Base-by-base conservation (phyloP, 2,113 vertebrate species). In the Bagarius yarrelli region DNA sequence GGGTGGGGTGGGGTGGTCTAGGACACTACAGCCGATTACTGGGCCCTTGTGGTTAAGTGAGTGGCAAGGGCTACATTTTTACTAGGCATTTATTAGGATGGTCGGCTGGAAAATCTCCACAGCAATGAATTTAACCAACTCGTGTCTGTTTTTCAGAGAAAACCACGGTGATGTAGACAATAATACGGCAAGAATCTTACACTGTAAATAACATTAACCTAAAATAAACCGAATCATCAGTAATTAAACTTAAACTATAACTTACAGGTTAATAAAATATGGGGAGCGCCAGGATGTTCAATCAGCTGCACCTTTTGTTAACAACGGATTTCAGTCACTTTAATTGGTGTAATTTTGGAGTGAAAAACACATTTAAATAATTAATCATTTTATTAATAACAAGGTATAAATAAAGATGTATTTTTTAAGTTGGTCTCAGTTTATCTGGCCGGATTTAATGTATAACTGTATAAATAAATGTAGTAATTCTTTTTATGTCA, bases 51-150 rank as follows among this genome's bases (percentile, higher is more conserved):
- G 50, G 50, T 34, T 32, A 73, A 34, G 4, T 55, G 59, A 77
- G 75, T 50, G 44, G 52, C 59, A 50, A 63, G 47, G 25, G 59
- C 44, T 60, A 63, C 16, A 52, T 64, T 77, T 77, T 77, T 77
- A 77, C 75, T 30, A 21, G 27, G n/a, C 40, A 44, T 73, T 21
- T 21, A 55, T 15, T 23, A 55, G 32, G 34, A 21, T 36, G 32
- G 32, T 12, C 19, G 47, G 27, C 3, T 21, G 12, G 47, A 72
- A 52, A 52, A 53, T 72, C 8, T 30, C 67, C 50, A 15, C 67
- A 52, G 67, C 25, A 71, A 50, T 25, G 36, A 69, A 69, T 19
- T 11, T 12, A n/a, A n/a, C 15, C 11, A 3, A 8, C 0, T 50
- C 36, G 11, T 15, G 0, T 8, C 11, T 70, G 40, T 50, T 25